Base-by-base conservation (phyloP, 2,797 vertebrate genomes). In the Phrynocephalus forsythii region DNA sequence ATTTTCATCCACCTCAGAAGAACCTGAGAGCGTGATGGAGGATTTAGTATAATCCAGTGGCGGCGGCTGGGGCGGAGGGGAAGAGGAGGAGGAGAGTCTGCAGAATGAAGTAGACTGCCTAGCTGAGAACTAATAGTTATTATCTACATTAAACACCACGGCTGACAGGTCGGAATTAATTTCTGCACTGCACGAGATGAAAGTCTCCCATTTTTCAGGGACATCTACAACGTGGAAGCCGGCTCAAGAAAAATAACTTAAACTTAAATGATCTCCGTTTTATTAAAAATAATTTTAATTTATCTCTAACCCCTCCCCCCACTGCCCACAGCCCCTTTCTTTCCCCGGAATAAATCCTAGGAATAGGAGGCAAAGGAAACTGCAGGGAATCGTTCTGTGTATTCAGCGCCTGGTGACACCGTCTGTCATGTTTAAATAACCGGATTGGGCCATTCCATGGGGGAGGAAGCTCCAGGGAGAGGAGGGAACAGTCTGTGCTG, bases 201-300 rank as follows among this genome's bases (percentile, higher is more conserved):
- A 93, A 94, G 86, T 86, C 90, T 77, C 88, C 91, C 94, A 94
- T 95, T 94, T 95, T 91, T 95, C 94, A 95, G 87, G 84, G 90
- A 83, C 92, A 91, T 71, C 92, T 83, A 60, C 86, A 6, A 86
- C 0, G 15, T 0, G 10, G 83, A 66, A 86, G 86, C 90, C 48
- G 84, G 89, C 90, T 85, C 24, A 80, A 89, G 92, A 92, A 93
- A 92, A 93, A 91, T 87, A 93, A 92, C 90, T 91, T 50, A 90
- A 93, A 91, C 66, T 33, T 91, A 95, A 95, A 95, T 92, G 92
- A 96, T 94, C 92, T 93, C 88, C 88, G 9, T 93, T 95, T 95
- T 95, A 95, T 96, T 95, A 94, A 95, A 95, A 95, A 92, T 95
- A 94, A 95, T 95, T 94, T 93, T 91, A 92, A 95, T 95, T 94